phyloP scores from a whole-genome alignment of 2,113 vertebrate genomes.

The Lipophrys pholis region DNA sequence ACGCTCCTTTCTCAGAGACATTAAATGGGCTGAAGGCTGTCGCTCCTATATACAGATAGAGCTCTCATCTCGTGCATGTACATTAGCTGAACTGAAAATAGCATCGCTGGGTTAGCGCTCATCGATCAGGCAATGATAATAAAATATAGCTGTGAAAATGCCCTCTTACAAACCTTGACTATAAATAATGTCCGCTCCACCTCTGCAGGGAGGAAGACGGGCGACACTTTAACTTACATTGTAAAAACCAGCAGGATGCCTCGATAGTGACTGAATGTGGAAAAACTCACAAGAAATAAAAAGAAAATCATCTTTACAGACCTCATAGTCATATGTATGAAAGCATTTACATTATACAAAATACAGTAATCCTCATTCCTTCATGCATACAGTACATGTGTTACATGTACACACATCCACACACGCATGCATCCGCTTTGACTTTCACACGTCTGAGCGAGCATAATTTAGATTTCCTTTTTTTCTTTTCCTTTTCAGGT shows the following conservation, averaged over 20 bases:
- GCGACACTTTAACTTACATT: slow-evolving; percentile 51
- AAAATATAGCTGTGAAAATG: slow-evolving; percentile 79
- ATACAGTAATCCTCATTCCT: slow-evolving; percentile 36
- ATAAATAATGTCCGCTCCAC: slow-evolving; percentile 69
- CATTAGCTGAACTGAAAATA: slow-evolving; percentile 66
- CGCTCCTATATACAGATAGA: slow-evolving; percentile 81
- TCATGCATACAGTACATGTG: slow-evolving; percentile 28
- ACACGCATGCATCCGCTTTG: slow-evolving; percentile 33
- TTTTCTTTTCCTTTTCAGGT: slow-evolving; percentile 20
- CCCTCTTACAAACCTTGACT: slow-evolving; percentile 73
- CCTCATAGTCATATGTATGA: slow-evolving; percentile 55
- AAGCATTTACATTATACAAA: slow-evolving; percentile 74
- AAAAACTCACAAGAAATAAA: slow-evolving; percentile 27
- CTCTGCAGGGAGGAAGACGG: slow-evolving; percentile 18
- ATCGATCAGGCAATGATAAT: slow-evolving; percentile 72
- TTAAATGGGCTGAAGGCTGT: slow-evolving; percentile 65
- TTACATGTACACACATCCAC: slow-evolving; percentile 27
- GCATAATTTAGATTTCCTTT: slow-evolving; percentile 8
- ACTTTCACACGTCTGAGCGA: slow-evolving; percentile 30
- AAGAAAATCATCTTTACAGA: slow-evolving; percentile 15
- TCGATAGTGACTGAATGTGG: slow-evolving; percentile 44
- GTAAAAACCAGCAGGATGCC: slow-evolving; percentile 45
- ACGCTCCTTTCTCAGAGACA: slow-evolving; percentile 66
- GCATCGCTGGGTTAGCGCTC: slow-evolving; percentile 71
- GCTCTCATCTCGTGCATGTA: slow-evolving; percentile 72